These are phyloP conservation scores for Hoplostethus atlanticus DNA, from an alignment of 2,797 vertebrate species.

Conservation along the genomic window DNA sequence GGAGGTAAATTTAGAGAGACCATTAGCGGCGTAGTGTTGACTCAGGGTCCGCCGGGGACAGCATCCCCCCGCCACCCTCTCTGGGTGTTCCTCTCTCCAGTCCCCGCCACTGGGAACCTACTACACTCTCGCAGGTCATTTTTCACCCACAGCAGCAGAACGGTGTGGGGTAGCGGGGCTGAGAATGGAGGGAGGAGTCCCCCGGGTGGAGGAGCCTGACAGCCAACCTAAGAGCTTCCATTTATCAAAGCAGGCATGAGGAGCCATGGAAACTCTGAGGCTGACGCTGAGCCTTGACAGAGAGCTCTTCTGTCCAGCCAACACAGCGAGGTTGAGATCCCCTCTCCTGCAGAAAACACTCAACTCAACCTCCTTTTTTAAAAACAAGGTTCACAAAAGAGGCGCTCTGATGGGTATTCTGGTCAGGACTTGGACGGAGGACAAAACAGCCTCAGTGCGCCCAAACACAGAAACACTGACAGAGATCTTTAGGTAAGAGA, in stretches of 20 bases:
- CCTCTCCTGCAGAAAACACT: slow-evolving; percentile 32
- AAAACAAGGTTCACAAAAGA: slow-evolving; percentile 54
- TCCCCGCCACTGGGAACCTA: slow-evolving; percentile 46
- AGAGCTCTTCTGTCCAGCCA: slow-evolving; percentile 49
- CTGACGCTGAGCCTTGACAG: background rate
- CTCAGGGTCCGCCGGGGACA: slow-evolving; percentile 68
- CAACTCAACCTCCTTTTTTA: background rate
- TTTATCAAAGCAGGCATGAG: slow-evolving; percentile 72
- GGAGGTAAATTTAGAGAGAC: slow-evolving; percentile 79
- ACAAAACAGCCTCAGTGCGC: slow-evolving; percentile 58
- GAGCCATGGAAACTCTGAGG: slow-evolving; percentile 75
- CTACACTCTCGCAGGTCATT: slow-evolving; percentile 70
- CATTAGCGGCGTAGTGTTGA: slow-evolving; percentile 81
- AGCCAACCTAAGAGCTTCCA: slow-evolving; percentile 74
- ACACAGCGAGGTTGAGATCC: slow-evolving; percentile 48
- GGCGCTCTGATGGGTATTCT: slow-evolving; percentile 50
- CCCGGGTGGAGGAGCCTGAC: slow-evolving; percentile 66
- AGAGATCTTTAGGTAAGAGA: slow-evolving; percentile 57
- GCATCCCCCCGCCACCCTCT: slow-evolving; percentile 66
- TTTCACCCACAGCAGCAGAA: slow-evolving; percentile 76
- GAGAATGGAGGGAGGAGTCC: slow-evolving; percentile 71
- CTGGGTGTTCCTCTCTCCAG: slow-evolving; percentile 71
- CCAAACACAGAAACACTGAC: slow-evolving; percentile 61
- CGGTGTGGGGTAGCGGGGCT: slow-evolving; percentile 54
- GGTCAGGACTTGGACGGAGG: slow-evolving; percentile 63